Base-by-base conservation (phyloP, 2,113 vertebrate species). In the Melanostigma gelatinosum region DNA sequence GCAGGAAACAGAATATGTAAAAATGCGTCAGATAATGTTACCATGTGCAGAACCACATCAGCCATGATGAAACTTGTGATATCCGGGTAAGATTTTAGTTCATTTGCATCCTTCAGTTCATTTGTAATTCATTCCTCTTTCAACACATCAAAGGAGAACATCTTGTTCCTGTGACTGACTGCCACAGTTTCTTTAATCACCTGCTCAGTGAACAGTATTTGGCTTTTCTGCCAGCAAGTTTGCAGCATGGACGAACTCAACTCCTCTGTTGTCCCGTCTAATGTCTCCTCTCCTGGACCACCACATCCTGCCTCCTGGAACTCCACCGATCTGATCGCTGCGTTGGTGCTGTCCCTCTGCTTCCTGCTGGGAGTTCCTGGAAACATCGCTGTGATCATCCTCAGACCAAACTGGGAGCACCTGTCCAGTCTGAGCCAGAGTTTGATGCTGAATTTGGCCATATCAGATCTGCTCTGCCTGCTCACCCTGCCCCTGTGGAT, bases 371-470 rank as follows among this genome's bases (percentile, higher is more conserved):
- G 24, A 24, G 24, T 24, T 83, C 85, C 79, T 72, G 82, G 89
- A 77, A 88, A 88, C 69, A 55, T 85, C 0, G 62, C 76, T 1
- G 67, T 85, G 38, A 66, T 83, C 32, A 4, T 87, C 50, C 40
- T 79, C 29, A 79, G 8, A 71, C 69, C 76, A 46, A 87, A 80
- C 36, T 48, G 42, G 42, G 11, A 78, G 60, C 40, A 85, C 2
- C 12, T 86, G 70, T 87, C 74, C 74, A 72, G 58, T 2, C 29
- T 90, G 69, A 80, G 64, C 71, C 81, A 55, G 55, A 46, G 6
- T 46, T 36, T 90, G 66, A 83, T 85, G 84, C 32, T 79, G 67
- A 88, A 81, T 69, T 44, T 88, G 70, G 69, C 76, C 34, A 1
- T 79, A 4, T 86, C 82, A 34, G 89, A 86, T 27, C 79, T 86